phyloP scores from a whole-genome alignment of 2,797 vertebrate genomes.

The Enteromius anoplus region DNA sequence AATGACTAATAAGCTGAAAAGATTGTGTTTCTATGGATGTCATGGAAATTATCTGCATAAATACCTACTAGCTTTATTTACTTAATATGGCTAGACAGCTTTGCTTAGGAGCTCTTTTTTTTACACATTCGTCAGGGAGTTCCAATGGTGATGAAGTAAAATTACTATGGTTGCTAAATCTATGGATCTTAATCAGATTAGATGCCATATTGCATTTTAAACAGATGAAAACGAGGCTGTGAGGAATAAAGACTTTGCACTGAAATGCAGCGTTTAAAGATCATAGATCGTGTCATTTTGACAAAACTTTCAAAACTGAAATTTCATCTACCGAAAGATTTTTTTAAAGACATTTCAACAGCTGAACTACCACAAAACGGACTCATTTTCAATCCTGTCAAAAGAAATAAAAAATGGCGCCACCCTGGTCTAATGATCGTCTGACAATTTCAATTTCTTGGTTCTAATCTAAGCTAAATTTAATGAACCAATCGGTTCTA shows the following conservation, averaged over 20 bases:
- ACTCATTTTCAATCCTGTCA: not conserved
- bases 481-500: no score
- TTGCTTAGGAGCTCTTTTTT: not conserved
- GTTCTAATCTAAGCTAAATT: no score
- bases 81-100: not conserved
- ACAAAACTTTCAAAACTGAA: not conserved
- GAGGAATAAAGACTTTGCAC: not conserved
- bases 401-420: not conserved
- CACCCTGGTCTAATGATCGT: not conserved
- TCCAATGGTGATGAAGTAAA: not conserved
- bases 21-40: not conserved
- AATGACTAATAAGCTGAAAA: slow-evolving; percentile 23
- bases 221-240: not conserved
- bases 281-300: not conserved
- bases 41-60: slow-evolving; percentile 13
- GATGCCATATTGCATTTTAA: not conserved
- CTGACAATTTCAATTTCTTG: not conserved
- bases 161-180: not conserved
- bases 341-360: no score
- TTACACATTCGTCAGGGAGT: not conserved
- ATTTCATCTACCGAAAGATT: no score
- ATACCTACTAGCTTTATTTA: not conserved
- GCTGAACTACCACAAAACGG: no score
- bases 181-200: not conserved
- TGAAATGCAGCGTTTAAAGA: not conserved